Base-by-base conservation (phyloP, 2,797 vertebrate genomes). In the Hypotaenidia okinawae region DNA sequence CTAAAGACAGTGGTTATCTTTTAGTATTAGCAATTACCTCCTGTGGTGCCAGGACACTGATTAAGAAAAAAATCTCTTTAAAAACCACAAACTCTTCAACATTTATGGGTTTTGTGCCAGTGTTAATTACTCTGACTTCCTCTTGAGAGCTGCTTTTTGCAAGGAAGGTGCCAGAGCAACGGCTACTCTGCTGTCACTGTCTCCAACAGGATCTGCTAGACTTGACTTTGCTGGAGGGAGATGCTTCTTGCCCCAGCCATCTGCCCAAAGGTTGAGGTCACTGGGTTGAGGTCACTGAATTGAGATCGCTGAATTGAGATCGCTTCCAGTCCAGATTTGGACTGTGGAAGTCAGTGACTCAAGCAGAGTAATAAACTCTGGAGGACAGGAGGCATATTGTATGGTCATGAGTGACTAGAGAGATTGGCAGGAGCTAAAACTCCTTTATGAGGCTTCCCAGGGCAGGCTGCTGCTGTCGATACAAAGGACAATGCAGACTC, bases 391-490 rank as follows among this genome's bases (percentile, higher is more conserved):
- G 94, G 85, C 33, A 61, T 43, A 90, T 95, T 95, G 90, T 95
- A 14, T 28, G 87, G 83, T 43, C 88, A 16, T 23, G 77, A 96
- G 91, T 61, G 83, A 94, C 47, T 84, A 10, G 27, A 84, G 91
- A 87, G 94, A 90, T 74, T 93, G 95, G 90, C 93, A 91, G 87
- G 11, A 69, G 93, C 89, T 81, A 28, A 30, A 88, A 63, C 87
- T 96, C 83, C 89, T 94, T 94, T 91, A 67, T 82, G 96, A 96
- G 94, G n/a, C 93, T 93, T 93, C 91, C 82, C 85, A 52, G 92
- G 83, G 84, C 82, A 47, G 62, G 1, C 63, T 6, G 54, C 32
- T 74, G 75, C 76, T 87, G 18, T 77, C 22, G 5, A 54, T 87
- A 94, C 94, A 90, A 79, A 94, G 95, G 70, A 96, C 95, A 94